Evolutionary conservation across 2,888 invertebrate genomes (phyloP).

Genomic region (Brachycybe producta): DNA sequence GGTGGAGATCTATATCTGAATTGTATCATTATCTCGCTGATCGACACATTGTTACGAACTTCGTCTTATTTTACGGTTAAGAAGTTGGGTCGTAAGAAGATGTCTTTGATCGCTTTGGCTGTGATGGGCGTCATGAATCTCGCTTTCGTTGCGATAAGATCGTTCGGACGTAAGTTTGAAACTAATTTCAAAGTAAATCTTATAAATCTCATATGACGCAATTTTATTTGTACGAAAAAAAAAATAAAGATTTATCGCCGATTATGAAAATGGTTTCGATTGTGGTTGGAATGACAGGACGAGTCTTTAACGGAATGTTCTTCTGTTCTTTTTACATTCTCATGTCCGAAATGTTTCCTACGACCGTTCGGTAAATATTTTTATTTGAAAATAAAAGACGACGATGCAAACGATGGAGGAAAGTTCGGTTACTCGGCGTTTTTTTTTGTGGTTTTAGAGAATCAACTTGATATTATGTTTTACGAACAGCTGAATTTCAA

Average conservation of each 20-base stretch:
- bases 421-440: no score
- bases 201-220: background rate
- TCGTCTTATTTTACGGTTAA: conserved; percentile 4
- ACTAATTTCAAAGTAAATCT: background rate
- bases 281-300: conserved; percentile 2
- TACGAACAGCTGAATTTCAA: background rate
- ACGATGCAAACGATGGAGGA: no score
- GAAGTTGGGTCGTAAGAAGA: conserved; percentile 10
- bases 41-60: conserved; percentile 4
- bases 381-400: background rate
- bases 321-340: conserved; percentile 2
- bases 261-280: conserved; percentile 3
- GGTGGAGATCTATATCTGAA: conserved; percentile 13
- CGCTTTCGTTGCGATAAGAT: conserved; percentile 1
- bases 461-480: background rate
- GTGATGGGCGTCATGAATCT: conserved; percentile 7
- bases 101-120: background rate
- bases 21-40: conserved; percentile 3
- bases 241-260: background rate
- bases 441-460: no score
- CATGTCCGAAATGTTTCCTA: conserved; percentile 9
- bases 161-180: background rate
- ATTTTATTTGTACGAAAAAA: background rate
- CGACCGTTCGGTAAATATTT: conserved; percentile 10
- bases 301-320: conserved; percentile 10